phyloP scores from a whole-genome alignment of 2,888 invertebrate genomes.

The Ecdyonurus torrentis region DNA sequence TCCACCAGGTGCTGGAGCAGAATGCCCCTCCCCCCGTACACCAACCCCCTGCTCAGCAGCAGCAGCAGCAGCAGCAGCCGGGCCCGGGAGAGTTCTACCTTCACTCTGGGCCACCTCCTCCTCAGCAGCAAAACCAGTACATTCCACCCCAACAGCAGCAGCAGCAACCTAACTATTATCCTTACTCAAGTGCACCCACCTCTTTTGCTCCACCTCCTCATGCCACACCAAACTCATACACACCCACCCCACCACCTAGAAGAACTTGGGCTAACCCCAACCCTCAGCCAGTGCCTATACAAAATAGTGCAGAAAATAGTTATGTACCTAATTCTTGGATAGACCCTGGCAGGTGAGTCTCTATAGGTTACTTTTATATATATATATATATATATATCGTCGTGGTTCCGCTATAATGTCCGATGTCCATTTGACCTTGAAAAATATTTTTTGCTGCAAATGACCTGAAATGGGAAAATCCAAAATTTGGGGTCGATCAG shows the following conservation, averaged over 20 bases:
- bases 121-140: not conserved
- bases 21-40: conserved; percentile 1
- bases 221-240: not conserved
- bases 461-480: no score
- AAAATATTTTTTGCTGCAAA: no score
- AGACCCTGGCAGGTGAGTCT: not conserved
- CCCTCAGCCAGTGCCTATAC: conserved; percentile 13
- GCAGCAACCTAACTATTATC: not conserved
- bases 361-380: no score
- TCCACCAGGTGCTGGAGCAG: conserved; percentile 19
- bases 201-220: not conserved
- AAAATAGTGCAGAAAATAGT: conserved; percentile 15
- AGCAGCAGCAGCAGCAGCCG: conserved; percentile 12
- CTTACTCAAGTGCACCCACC: not conserved
- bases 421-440: no score
- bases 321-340: not conserved
- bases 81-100: conserved; percentile 8
- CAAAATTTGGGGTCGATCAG: no score
- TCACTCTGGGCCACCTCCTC: conserved; percentile 8
- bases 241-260: conserved; percentile 28
- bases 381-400: no score
- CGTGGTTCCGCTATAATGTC: no score
- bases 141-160: conserved; percentile 7
- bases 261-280: conserved; percentile 50
- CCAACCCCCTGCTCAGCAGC: conserved; percentile 18